Base-by-base conservation (phyloP, 2,113 vertebrate genomes). In the Sarotherodon lohbergeri region DNA sequence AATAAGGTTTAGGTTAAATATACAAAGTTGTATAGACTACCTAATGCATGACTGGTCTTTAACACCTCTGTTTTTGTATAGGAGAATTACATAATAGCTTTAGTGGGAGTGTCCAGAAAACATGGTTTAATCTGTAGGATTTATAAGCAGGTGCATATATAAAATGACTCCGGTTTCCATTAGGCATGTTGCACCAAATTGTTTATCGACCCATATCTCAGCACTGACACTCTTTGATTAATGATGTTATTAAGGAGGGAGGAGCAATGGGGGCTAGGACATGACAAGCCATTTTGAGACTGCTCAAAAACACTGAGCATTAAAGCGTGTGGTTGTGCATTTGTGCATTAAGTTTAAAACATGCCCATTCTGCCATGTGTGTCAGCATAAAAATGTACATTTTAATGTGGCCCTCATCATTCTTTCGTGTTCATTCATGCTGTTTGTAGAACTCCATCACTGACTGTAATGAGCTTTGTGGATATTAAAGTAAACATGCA, bases 161-260 rank as follows among this genome's bases (percentile, higher is more conserved):
- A 92, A 94, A 95, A 96, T 90, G 90, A 92, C 86, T 94, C 94
- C 76, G 86, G 80, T 93, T 91, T 95, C 92, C 87, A 92, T 95
- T 92, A 95, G 92, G 85, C 94, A 95, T 95, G 95, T 95, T 92
- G 92, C 84, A 89, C 93, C 88, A 95, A 95, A 96, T 96, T 95
- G 95, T 95, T 96, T 95, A 96, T 96, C 93, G 95, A 96, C 94
- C 92, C 92, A 92, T 90, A 93, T 94, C 92, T 93, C 90, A 89
- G 94, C 16, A 17, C 87, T 86, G 95, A 91, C 93, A 92, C 80
- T 88, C 48, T 73, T 92, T 95, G 95, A 96, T 95, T 92, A 94
- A 95, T 96, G 92, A 91, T 92, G 94, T 94, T 94, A 95, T 95
- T 95, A 94, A 88, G 90, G 82, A 86, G 81, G 94, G 92, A 93